Evolutionary conservation across 2,888 invertebrate genomes (phyloP), one percentile per base, ranked within the genome.

Genomic region (Crematogaster levior): DNA sequence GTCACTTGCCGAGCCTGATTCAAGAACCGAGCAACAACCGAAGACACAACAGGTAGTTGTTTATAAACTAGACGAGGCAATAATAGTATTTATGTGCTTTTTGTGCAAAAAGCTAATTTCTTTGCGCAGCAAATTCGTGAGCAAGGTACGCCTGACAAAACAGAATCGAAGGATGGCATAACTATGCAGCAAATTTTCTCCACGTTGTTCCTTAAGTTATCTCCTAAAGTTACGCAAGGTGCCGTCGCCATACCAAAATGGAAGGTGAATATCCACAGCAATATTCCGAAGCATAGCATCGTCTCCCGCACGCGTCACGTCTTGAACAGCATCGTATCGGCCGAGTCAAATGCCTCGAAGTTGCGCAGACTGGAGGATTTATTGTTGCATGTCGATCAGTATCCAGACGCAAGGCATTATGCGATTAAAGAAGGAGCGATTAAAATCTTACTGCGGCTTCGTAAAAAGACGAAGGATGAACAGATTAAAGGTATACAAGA

Each of bases 391-490:
- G 94, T 98, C n/a, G 95, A 96, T 86, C 96, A 96, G 89, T 97
- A 97, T 94, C 97, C 97, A 0, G 97, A 97, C 91, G 96, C 97
- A 3, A 95, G 97, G 90, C 96, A 96, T 92, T 95, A 96, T 85
- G 97, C 97, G 86, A 96, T 97, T 63, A 97, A 97, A 96, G 96
- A 96, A 91, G 97, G 97, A 83, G 97, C 96, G 0, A 95, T 97
- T 61, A 95, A 96, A n/a, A 95, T 96, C 37, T 92, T 98, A 58
- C 93, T 97, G 74, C 95, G 95, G 73, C 95, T 96, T 10, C 95
- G 96, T 83, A 92, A 94, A 56, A 94, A 92, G 18, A 92, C 94
- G 21, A 88, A 92, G 83, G 93, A 95, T 92, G 84, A 93, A 79
- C 89, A 93, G 88, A 88, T 95, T 18, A 87, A 87, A 87, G 93